Evolutionary conservation across 2,113 vertebrate genomes (phyloP).

Genomic region (Anhinga anhinga): DNA sequence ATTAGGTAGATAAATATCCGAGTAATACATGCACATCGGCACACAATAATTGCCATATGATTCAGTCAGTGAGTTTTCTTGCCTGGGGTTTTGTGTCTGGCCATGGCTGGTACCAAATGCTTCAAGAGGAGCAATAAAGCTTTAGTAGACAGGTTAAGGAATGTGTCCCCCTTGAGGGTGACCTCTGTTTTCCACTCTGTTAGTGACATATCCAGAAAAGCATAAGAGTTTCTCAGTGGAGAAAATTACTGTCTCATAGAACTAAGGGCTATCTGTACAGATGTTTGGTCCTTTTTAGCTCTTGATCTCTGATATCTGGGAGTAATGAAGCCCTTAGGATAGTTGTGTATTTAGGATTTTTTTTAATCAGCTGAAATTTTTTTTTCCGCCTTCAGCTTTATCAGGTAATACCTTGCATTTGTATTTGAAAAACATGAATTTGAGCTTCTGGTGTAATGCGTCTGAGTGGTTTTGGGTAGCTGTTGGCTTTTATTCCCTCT

Average conservation of each 20-base stretch:
- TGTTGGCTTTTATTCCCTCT: neutral
- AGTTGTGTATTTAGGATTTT: neutral
- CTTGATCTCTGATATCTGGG: neutral
- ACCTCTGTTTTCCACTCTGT: neutral
- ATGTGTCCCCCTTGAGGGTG: neutral
- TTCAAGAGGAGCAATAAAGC: neutral
- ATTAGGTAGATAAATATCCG: neutral
- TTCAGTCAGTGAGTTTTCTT: neutral
- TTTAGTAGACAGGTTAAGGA: neutral
- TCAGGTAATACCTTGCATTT: neutral
- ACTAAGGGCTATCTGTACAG: neutral
- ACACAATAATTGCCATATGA: neutral
- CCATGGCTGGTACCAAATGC: neutral
- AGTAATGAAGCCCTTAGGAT: neutral
- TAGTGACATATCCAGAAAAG: neutral
- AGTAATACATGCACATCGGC: neutral
- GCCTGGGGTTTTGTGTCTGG: neutral
- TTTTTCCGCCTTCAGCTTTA: neutral
- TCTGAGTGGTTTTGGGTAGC: neutral
- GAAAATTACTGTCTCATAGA: neutral
- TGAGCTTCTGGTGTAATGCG: neutral
- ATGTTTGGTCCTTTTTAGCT: neutral
- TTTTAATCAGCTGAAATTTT: neutral
- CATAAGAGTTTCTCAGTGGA: neutral
- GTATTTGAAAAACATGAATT: neutral